Evolutionary conservation across 2,888 invertebrate genomes (phyloP).

Genomic region (Cheilosia grossa): DNA sequence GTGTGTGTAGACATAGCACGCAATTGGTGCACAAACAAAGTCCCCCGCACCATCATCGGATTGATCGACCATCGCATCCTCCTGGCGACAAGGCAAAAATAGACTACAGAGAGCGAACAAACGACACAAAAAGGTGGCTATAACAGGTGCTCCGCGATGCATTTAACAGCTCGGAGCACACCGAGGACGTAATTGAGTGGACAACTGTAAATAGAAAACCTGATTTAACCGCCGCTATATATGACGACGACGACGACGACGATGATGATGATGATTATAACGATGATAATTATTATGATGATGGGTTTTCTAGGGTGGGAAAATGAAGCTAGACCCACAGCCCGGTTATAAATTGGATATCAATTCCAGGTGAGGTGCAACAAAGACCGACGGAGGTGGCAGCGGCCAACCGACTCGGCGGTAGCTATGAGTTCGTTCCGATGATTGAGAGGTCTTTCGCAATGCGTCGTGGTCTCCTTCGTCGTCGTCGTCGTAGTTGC

Average conservation of each 20-base stretch:
- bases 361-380: slow-evolving; percentile 68
- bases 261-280: neutral
- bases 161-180: slow-evolving; percentile 67
- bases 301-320: slow-evolving; percentile 72
- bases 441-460: slow-evolving; percentile 73
- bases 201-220: slow-evolving; percentile 75
- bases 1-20: slow-evolving; percentile 50
- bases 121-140: slow-evolving; percentile 61
- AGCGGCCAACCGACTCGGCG: neutral
- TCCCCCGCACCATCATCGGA: slow-evolving; percentile 8
- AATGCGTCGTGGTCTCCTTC: slow-evolving; percentile 53
- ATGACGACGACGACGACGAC: slow-evolving; percentile 13
- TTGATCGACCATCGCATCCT: slow-evolving; percentile 45
- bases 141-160: slow-evolving; percentile 64
- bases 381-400: slow-evolving; percentile 11
- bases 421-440: slow-evolving; percentile 48
- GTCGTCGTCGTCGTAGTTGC: slow-evolving; percentile 17
- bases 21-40: slow-evolving; percentile 59
- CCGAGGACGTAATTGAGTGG: slow-evolving; percentile 70
- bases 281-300: slow-evolving; percentile 33
- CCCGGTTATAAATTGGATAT: slow-evolving; percentile 70
- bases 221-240: slow-evolving; percentile 67
- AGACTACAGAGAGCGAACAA: slow-evolving; percentile 29
- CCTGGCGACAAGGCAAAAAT: slow-evolving; percentile 30
- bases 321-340: slow-evolving; percentile 67